Percentiles rank a stretch among this genome's conserved stretches.
phyloP scores from a whole-genome alignment of 2,113 vertebrate genomes.

The Tragelaphus scriptus region DNA sequence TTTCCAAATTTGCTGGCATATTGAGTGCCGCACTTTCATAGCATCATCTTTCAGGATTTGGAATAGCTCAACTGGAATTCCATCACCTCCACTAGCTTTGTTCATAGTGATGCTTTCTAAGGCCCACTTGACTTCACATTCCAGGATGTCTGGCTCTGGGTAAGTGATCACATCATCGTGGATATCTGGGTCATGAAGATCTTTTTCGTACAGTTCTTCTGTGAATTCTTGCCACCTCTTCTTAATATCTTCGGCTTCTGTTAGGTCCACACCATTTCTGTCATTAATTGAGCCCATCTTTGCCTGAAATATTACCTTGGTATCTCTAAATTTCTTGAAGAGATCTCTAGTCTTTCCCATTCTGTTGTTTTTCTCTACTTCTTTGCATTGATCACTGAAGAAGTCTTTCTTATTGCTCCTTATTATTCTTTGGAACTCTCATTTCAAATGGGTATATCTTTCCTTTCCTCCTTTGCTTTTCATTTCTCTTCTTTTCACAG shows the following conservation, averaged over 20 bases:
- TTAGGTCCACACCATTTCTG: background rate
- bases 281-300: background rate
- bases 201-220: background rate
- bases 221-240: background rate
- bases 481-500: background rate
- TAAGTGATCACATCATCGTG: rapidly evolving
- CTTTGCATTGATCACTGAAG: background rate
- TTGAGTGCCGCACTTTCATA: background rate
- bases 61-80: background rate
- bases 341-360: background rate
- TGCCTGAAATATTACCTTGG: background rate
- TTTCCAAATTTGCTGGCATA: background rate
- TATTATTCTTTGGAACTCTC: background rate
- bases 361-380: background rate
- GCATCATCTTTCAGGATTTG: background rate
- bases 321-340: background rate
- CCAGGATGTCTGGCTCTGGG: background rate
- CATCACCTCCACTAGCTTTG: background rate
- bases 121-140: background rate
- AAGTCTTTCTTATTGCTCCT: background rate
- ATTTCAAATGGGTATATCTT: background rate
- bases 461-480: background rate
- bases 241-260: background rate
- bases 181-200: background rate
- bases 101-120: background rate